These are phyloP conservation scores for Apistogramma diplotaenia DNA, from an alignment of 2,113 vertebrate genomes.

Conservation along the genomic window DNA sequence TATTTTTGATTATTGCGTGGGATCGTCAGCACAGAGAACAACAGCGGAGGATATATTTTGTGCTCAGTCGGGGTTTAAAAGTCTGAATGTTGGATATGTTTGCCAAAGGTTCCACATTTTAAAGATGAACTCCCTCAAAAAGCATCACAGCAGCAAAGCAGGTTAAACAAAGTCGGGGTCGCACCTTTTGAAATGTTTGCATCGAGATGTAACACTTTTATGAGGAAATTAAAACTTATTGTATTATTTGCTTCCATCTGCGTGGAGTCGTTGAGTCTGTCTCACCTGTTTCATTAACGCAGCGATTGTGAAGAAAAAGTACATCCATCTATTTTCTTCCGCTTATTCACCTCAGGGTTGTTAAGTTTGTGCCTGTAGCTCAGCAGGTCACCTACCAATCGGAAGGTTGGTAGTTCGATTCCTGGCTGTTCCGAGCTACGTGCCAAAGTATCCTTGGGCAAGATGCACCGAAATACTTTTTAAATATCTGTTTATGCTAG, in stretches of 20 bases:
- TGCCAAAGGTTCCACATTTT: constrained; percentile 32
- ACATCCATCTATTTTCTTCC: no score
- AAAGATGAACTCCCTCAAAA: background rate
- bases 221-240: constrained; percentile 27
- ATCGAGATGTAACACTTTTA: constrained; percentile 41
- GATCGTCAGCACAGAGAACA: background rate
- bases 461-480: no score
- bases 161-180: background rate
- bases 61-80: constrained; percentile 4
- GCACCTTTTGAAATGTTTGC: background rate
- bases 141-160: background rate
- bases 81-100: constrained; percentile 7
- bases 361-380: no score
- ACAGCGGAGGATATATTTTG: background rate
- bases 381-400: no score
- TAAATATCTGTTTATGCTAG: no score
- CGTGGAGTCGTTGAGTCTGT: background rate
- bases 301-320: no score
- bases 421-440: no score
- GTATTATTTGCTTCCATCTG: background rate
- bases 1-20: constrained; percentile 5
- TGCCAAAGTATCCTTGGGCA: no score
- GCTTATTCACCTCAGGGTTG: no score
- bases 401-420: no score
- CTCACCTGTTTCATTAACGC: background rate